These are phyloP conservation scores for Pelecanoides urinatrix DNA, from an alignment of 2,113 vertebrate genomes.

Conservation along the genomic window DNA sequence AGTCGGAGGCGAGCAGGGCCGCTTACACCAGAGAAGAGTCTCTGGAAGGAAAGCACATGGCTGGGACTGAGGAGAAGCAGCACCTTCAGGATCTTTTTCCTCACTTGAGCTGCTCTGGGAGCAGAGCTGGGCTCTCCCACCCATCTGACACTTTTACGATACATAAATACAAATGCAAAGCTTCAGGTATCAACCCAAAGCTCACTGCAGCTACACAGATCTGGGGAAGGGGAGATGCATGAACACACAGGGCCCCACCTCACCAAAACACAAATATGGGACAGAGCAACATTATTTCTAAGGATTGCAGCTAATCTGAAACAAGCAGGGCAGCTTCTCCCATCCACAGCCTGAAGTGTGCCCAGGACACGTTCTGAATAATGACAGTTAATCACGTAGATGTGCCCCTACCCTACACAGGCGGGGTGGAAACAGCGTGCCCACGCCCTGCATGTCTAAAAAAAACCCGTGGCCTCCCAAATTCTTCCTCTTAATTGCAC, in stretches of 20 bases:
- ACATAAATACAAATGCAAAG: neutral
- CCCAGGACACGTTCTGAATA: neutral
- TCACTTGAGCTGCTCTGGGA: neutral
- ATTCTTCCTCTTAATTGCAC: neutral
- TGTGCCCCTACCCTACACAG: neutral
- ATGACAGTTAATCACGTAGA: neutral
- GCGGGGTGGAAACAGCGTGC: fast-evolving
- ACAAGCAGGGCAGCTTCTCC: neutral
- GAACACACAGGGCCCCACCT: neutral
- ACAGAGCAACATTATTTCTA: neutral
- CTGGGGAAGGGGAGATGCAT: neutral
- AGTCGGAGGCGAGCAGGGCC: fast-evolving
- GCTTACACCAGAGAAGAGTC: neutral
- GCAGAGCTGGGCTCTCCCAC: neutral
- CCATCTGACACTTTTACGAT: fast-evolving
- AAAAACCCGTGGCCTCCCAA: neutral
- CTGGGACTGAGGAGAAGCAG: neutral
- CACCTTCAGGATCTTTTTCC: neutral
- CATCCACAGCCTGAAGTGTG: neutral
- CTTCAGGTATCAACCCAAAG: neutral
- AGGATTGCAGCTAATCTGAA: neutral
- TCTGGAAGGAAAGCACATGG: neutral
- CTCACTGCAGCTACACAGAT: fast-evolving
- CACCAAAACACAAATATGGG: fast-evolving
- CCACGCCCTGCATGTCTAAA: neutral